Base-by-base conservation (phyloP, 2,888 invertebrate species). In the Anoncus sp. region DNA sequence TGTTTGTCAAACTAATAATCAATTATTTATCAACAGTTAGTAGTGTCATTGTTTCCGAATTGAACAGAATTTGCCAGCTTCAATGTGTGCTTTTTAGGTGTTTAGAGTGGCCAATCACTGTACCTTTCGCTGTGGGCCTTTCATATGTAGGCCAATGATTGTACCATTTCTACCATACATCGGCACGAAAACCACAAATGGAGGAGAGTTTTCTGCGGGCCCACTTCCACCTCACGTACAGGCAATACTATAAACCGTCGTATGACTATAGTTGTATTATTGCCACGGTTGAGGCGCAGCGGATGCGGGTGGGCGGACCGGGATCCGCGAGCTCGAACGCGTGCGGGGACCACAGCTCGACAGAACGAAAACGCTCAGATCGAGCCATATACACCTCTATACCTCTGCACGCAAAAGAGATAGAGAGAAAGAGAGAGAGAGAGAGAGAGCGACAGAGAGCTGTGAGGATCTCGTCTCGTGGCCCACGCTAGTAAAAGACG, bases 281-380 rank as follows among this genome's bases (percentile, higher is more conserved):
- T 27, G 60, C 47, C 62, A 57, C 63, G 67, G 69, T 53, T 57
- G 57, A 62, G 70, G 74, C 65, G 66, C 81, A 73, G 85, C 88
- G 87, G 88, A 87, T 88, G 87, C 85, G 86, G 85, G 87, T 87
- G 88, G 87, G 88, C 87, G 87, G 84, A 88, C 88, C 87, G 86
- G 87, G 85, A 86, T 84, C 82, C 51, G 79, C 79, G 73, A 74
- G 69, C 69, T 51, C 59, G 65, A 73, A 77, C 57, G 70, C 77
- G 67, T 49, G 69, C 67, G 69, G 67, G 77, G 67, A 71, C 66
- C 62, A 55, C 72, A 67, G 57, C 51, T 43, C 40, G 27, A 57
- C 22, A 20, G 47, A 47, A 62, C 62, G 67, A 74, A 63, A 67
- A 47, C 63, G 38, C 53, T 47, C 63, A 12, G 65, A 53, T 67